Evolutionary conservation across 2,797 vertebrate species (phyloP).

Genomic region (Pseudochirops cupreus): DNA sequence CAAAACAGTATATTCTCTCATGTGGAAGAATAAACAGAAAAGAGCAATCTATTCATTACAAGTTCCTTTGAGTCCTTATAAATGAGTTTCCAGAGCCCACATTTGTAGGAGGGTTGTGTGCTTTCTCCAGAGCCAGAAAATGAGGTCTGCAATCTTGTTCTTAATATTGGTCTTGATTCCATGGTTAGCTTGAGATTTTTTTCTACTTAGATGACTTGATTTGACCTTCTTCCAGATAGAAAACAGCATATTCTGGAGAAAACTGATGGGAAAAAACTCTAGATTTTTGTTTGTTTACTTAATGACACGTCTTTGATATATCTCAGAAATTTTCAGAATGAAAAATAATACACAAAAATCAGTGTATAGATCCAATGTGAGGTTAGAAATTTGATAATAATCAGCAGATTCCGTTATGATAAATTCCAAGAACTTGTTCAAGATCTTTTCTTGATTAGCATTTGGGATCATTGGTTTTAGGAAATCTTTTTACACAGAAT

Average conservation of each 20-base stretch:
- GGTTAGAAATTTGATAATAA: constrained; percentile 22
- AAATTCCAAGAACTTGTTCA: background rate
- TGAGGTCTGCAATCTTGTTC: constrained; percentile 18
- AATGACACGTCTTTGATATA: background rate
- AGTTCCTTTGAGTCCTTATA: background rate
- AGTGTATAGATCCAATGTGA: background rate
- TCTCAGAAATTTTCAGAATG: no score
- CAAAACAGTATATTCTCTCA: constrained; percentile 27
- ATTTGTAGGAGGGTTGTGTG: no score
- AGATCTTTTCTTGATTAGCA: constrained; percentile 29
- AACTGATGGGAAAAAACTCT: background rate
- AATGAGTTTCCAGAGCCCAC: no score
- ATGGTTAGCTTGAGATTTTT: constrained; percentile 68
- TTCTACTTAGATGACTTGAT: constrained; percentile 72
- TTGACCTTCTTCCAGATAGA: constrained; percentile 54
- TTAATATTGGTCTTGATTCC: constrained; percentile 14
- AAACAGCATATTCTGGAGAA: constrained; percentile 62
- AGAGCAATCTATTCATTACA: constrained; percentile 25
- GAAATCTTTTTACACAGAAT: background rate
- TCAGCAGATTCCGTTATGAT: background rate
- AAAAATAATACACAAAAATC: background rate
- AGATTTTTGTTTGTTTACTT: background rate
- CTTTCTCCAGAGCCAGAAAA: constrained; percentile 60
- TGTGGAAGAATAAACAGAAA: constrained; percentile 3
- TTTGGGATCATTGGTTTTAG: constrained; percentile 42